Evolutionary conservation across 2,113 vertebrate species (phyloP).

Genomic region (Hippocampus zosterae): DNA sequence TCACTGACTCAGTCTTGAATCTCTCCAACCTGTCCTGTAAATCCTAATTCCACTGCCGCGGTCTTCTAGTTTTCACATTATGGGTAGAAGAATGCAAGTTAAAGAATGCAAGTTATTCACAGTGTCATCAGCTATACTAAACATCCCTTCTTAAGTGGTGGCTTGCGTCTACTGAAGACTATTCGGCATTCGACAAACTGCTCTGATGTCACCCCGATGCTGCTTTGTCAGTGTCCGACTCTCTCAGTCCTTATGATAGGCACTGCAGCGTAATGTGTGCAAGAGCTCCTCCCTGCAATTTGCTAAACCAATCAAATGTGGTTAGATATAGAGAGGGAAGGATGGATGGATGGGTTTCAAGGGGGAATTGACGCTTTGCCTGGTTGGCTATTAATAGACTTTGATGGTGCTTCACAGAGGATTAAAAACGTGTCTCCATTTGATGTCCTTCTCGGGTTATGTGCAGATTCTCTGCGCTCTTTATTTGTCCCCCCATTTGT

Average conservation of each 20-base stretch:
- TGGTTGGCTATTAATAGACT: slow-evolving; percentile 30
- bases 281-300: slow-evolving; percentile 62
- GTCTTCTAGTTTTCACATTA: slow-evolving; percentile 5
- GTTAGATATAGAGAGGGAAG: slow-evolving; percentile 40
- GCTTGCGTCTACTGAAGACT: background rate
- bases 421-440: slow-evolving; percentile 17
- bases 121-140: slow-evolving; percentile 1
- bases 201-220: slow-evolving; percentile 32
- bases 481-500: background rate
- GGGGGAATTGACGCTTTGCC: slow-evolving; percentile 54
- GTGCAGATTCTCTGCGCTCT: background rate
- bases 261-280: slow-evolving; percentile 66
- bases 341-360: slow-evolving; percentile 29
- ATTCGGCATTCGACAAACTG: slow-evolving; percentile 32
- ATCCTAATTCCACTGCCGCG: slow-evolving; percentile 21
- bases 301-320: slow-evolving; percentile 60
- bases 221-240: slow-evolving; percentile 47
- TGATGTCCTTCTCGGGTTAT: slow-evolving; percentile 5
- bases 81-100: background rate
- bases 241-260: slow-evolving; percentile 55
- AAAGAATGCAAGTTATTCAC: background rate
- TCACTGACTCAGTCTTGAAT: slow-evolving; percentile 27
- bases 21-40: slow-evolving; percentile 12
- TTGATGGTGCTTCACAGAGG: slow-evolving; percentile 16
- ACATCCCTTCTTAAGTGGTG: background rate